Evolutionary conservation across 1,140 invertebrate genomes (phyloP), one percentile per base, ranked within the genome.

Genomic region (Drosophila nikananu): DNA sequence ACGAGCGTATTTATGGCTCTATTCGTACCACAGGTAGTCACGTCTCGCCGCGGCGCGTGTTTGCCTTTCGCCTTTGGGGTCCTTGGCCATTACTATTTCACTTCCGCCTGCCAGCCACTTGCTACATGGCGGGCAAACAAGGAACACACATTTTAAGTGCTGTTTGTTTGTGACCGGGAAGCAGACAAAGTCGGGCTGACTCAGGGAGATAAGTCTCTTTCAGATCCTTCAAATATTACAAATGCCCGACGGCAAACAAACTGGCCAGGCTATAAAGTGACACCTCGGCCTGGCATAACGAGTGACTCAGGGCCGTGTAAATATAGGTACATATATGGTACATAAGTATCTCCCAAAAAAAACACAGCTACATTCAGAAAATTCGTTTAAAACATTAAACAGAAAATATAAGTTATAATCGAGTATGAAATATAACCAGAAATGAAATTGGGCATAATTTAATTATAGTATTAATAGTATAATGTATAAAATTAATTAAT

Each of bases 41-140:
- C 37, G 19, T 71, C 25, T 35, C 42, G n/a, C 2, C 30, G 52
- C 19, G 60, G 63, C 63, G 42, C 44, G 49, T 77, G 55, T 80
- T 81, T 83, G 65, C 54, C 54, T 35, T 73, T 60, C 21, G 55
- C 54, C 68, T 57, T 62, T 57, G 37, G 60, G 64, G 58, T 81
- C 80, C 72, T 83, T 78, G 74, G 35, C 46, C 46, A 68, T 52
- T 63, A 27, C 27, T 32, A 62, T 52, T 70, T 48, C 48, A 89
- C 84, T 87, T 87, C 84, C 84, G 84, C 77, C 57, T 89, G 81
- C 49, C 59, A 61, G 70, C 51, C 66, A 87, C 70, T 80, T 80
- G 80, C 80, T 83, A 84, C 79, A 81, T 84, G 51, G 46, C 78
- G 72, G 51, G 51, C 74, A 86, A 77, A 89, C 37, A 84, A 83